phyloP scores from a whole-genome alignment of 92 coral and sea anemone genomes.

The Zoanthus gigantus region DNA sequence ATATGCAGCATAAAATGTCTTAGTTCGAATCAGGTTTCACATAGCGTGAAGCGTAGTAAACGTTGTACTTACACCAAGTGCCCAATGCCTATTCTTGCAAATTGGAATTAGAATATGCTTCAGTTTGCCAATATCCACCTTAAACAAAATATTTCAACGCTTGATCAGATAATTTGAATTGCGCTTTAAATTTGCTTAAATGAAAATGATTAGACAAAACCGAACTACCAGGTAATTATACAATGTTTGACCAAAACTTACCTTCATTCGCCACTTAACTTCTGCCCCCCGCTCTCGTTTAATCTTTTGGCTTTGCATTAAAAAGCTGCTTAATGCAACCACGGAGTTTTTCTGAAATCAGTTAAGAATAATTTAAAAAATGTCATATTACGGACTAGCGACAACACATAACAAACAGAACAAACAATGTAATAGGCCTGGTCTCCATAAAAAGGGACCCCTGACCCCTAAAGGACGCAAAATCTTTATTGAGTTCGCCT shows the following conservation, averaged over 20 bases:
- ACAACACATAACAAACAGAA: too few relatives aligned
- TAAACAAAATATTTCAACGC: too few relatives aligned
- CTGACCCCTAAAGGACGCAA: neutral
- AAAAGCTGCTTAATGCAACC: neutral
- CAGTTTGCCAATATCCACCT: too few relatives aligned
- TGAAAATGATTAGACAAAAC: too few relatives aligned
- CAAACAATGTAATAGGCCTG: neutral
- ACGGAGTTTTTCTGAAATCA: constrained; percentile 1
- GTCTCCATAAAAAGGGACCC: neutral
- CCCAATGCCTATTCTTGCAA: too few relatives aligned
- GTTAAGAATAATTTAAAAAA: neutral
- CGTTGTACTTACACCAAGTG: too few relatives aligned
- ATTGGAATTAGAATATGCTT: too few relatives aligned
- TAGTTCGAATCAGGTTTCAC: too few relatives aligned
- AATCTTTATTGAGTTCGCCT: neutral
- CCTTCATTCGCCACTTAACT: neutral
- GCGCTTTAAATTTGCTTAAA: too few relatives aligned
- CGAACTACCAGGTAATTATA: neutral
- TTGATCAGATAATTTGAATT: too few relatives aligned
- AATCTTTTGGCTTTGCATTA: neutral
- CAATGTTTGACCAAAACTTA: neutral
- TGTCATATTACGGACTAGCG: neutral
- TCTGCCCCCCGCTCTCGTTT: neutral
- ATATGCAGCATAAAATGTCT: too few relatives aligned
- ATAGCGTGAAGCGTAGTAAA: too few relatives aligned